Evolutionary conservation across 2,797 vertebrate species (phyloP).

Genomic region (Notamacropus eugenii): DNA sequence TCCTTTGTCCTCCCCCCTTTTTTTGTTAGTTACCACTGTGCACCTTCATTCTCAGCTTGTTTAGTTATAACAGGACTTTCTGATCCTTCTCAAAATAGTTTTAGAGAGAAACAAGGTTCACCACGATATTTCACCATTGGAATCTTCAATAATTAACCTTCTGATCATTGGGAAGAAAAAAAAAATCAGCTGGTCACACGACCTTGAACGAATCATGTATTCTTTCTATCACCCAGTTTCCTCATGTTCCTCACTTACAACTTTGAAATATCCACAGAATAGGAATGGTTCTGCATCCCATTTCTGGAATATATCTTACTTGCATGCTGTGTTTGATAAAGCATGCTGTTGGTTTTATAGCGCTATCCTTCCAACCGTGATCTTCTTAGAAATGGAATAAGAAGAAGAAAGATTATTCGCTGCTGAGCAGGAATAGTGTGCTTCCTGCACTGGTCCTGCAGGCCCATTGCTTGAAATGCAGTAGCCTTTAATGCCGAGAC

Average conservation of each 20-base stretch:
- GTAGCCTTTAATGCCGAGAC: not conserved
- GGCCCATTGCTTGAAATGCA: not conserved
- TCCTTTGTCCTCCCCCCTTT: not conserved
- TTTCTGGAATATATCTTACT: not conserved
- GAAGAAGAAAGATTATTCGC: conserved; percentile 17
- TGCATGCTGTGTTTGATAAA: not conserved
- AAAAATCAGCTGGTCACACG: not conserved
- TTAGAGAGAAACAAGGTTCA: conserved; percentile 50
- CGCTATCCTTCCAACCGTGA: not conserved
- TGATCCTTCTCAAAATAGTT: conserved; percentile 55
- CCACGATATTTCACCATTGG: conserved; percentile 39
- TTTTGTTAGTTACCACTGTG: not conserved
- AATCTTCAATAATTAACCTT: conserved; percentile 25
- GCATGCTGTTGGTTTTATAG: not conserved
- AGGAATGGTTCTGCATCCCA: not conserved
- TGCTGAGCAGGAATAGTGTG: not conserved
- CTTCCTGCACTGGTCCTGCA: not conserved
- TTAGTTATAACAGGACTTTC: conserved; percentile 52
- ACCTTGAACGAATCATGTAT: not conserved
- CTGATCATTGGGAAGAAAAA: not conserved
- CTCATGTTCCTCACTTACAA: not conserved
- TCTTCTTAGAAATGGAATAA: not conserved
- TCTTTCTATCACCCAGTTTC: not conserved
- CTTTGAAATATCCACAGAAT: not conserved
- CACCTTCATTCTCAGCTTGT: conserved; percentile 32